Conservation (phyloP, 2,797 vertebrate species). For the Hypotaenidia okinawae region DNA sequence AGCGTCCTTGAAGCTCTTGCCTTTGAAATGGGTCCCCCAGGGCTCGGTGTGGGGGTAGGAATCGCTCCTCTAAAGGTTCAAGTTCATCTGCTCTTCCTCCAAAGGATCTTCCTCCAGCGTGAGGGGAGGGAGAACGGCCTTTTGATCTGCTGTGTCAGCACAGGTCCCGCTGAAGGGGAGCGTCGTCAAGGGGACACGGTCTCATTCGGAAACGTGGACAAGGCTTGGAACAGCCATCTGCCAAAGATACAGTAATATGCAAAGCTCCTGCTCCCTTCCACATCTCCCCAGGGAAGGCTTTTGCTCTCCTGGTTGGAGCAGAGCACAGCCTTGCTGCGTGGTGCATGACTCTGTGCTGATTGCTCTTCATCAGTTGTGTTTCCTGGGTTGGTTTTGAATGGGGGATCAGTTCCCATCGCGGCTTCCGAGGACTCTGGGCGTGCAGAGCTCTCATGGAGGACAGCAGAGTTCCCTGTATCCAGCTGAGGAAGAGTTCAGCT, state of each 20-base stretch:
- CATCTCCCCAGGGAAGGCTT: background rate
- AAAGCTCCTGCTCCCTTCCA: conserved; percentile 54
- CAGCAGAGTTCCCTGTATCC: background rate
- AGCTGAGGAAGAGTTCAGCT: accelerated
- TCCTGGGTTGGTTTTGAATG: background rate
- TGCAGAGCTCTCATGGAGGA: background rate
- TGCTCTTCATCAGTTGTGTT: background rate
- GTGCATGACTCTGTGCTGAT: background rate
- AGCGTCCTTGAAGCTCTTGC: background rate
- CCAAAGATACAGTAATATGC: conserved; percentile 77
- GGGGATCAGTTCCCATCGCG: background rate
- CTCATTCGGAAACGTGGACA: background rate
- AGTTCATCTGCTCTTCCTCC: background rate
- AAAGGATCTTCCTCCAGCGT: background rate
- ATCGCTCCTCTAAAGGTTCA: background rate
- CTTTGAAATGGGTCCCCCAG: background rate
- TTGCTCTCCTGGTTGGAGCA: background rate
- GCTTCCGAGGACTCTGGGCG: background rate
- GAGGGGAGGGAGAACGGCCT: background rate
- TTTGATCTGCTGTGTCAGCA: background rate
- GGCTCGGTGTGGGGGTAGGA: background rate
- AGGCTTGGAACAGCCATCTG: conserved; percentile 72
- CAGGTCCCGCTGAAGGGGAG: background rate
- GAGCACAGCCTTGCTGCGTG: background rate
- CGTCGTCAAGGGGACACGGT: background rate